Base-by-base conservation (phyloP, 2,888 invertebrate genomes). In the Aradus depressus region DNA sequence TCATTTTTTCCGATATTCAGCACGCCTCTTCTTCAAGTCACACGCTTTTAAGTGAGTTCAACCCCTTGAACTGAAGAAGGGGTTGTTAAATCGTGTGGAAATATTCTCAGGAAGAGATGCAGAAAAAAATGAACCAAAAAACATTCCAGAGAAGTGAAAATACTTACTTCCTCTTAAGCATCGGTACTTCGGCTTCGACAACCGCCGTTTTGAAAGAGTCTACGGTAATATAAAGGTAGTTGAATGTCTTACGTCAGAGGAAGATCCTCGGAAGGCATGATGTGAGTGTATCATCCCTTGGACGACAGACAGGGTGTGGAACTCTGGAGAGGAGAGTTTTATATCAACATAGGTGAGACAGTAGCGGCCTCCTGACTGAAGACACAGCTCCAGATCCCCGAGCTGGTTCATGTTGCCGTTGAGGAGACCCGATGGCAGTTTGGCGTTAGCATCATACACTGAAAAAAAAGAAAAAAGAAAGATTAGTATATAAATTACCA, bases 401-500 rank as follows among this genome's bases (percentile, higher is more conserved):
- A 76, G 76, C 60, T 81, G 81, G 67, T 81, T 80, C 4, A 75
- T 74, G 60, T 81, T 81, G 8, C 81, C 81, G 60, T 73, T 79
- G 18, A 82, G 65, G 37, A 81, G 72, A 26, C 81, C 81, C 1
- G 81, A 74, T 1, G 81, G 77, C 4, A 77, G 70, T 65, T 81
- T 81, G 2, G 80, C 81, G 3, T 79, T 76, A n/a, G 81, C 76
- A 64, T 82, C 81, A 62, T 79, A 75, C 79, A 81, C 82, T 82
- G 64, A 51, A 66, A 64, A n/a, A n/a, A n/a, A n/a, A n/a, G n/a
- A n/a, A n/a, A n/a, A n/a, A n/a, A n/a, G n/a, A n/a, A n/a, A n/a
- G n/a, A n/a, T n/a, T n/a, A n/a, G n/a, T n/a, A n/a, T n/a, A n/a
- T n/a, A n/a, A n/a, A n/a, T n/a, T n/a, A n/a, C n/a, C n/a, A n/a